Percentiles rank a stretch among this genome's conserved stretches.
These are phyloP conservation scores for Anoplius nigerrimus DNA, from an alignment of 2,888 invertebrate genomes.

Conservation along the genomic window DNA sequence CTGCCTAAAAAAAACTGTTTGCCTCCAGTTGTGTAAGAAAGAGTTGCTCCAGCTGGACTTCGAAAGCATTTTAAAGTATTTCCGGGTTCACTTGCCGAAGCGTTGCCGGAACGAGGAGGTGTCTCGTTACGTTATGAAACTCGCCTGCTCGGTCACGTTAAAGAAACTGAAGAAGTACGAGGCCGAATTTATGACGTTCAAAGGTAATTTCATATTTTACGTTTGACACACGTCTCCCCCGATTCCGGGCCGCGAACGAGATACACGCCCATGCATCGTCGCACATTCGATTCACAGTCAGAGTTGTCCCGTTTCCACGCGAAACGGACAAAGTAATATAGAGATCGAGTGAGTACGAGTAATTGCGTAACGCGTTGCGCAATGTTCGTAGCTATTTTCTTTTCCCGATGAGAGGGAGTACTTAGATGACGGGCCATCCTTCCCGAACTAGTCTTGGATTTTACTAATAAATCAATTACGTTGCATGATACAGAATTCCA, in stretches of 20 bases:
- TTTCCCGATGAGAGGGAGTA: not conserved
- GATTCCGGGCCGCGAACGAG: not conserved
- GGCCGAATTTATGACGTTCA: constrained; percentile 88
- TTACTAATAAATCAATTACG: not conserved
- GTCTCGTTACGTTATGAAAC: constrained; percentile 91
- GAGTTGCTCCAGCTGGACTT: constrained; percentile 96
- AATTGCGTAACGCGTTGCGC: not conserved
- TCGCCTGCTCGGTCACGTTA: constrained; percentile 93
- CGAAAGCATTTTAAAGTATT: constrained; percentile 98
- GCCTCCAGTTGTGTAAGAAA: constrained; percentile 84
- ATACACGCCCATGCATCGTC: too few species aligned
- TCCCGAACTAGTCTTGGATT: constrained; percentile 17
- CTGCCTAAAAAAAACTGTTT: not conserved
- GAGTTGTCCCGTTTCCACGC: not conserved
- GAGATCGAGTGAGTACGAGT: too few species aligned
- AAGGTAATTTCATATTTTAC: constrained; percentile 79
- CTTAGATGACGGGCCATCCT: constrained; percentile 7
- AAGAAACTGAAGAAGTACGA: constrained; percentile 97
- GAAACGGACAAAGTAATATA: too few species aligned
- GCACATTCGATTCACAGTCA: not conserved
- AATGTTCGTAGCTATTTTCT: too few species aligned
- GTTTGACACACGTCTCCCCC: constrained; percentile 57
- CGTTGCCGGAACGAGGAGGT: constrained; percentile 94
- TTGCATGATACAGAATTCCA: constrained; percentile 22
- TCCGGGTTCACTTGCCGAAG: constrained; percentile 97